Base-by-base conservation (phyloP, 53 echinoderm and acorn worm genomes). In the Holothuria leucospilota region DNA sequence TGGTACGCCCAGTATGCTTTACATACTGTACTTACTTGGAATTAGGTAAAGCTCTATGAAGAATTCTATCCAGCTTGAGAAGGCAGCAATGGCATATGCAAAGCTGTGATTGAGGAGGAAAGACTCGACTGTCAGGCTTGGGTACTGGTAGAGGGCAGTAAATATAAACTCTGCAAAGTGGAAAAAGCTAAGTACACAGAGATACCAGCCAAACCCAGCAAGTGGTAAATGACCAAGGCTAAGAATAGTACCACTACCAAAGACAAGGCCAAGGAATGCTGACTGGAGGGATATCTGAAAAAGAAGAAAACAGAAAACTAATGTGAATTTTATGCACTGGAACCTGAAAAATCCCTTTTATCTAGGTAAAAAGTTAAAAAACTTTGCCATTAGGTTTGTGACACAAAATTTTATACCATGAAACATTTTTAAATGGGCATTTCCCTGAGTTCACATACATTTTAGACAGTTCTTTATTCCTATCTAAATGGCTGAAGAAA, bases 161-260 rank as follows among this genome's bases (percentile, higher is more conserved):
- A 87, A 94, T 30, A 98, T 91, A 83, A 93, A 98, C 88, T 98
- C 98, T 5, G 98, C 93, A 87, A 98, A 98, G 82, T 98, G 98
- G 88, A 98, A 98, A 91, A 98, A 98, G 68, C 98, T 95, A 18
- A 98, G 95, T 28, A 98, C 88, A 66, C 91, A 92, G 62, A 95
- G 90, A 86, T 98, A 98, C 95, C 95, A 98, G 85, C 98, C 98
- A 62, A 98, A 98, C 16, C 89, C 90, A 62, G 86, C 85, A 18
- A 88, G 77, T 27, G 88, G 71, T 27, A 82, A 85, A 70, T 90
- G 69, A 24, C 89, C 84, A 53, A 92, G 49, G 28, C 93, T 88
- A 52, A 98, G 85, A 71, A 93, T 92, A 53, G 95, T 80, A 14
- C 98, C 98, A 25, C 90, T 67, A 13, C 95, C 95, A 83, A 95